Evolutionary conservation across 2,113 vertebrate genomes (phyloP).

Genomic region (Malaclemys terrapin): DNA sequence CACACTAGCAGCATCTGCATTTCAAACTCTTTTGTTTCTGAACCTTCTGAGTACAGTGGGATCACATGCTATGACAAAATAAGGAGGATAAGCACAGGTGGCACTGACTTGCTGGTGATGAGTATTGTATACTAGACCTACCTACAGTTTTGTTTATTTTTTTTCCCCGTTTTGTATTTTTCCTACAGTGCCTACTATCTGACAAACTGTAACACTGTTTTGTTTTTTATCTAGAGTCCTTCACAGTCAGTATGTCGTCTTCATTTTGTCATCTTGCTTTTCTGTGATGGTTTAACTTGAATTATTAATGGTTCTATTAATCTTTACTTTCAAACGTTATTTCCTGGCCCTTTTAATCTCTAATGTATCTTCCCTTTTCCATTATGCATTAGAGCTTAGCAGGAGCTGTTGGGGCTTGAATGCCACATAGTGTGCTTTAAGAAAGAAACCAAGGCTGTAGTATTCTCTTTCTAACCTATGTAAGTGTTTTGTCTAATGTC

Average conservation of each 20-base stretch:
- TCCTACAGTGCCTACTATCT: not conserved
- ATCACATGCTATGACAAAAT: not conserved
- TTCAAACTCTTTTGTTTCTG: not conserved
- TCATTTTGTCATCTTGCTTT: not conserved
- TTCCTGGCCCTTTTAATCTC: not conserved
- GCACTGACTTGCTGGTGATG: not conserved
- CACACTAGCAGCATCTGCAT: too few species aligned
- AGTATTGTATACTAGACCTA: not conserved
- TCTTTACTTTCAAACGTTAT: not conserved
- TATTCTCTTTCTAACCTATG: not conserved
- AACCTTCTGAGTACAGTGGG: constrained; percentile 33
- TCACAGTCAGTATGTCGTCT: not conserved
- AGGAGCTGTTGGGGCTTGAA: not conserved
- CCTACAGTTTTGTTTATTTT: not conserved
- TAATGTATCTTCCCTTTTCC: constrained; percentile 7
- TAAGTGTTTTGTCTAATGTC: not conserved
- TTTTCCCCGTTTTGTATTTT: not conserved
- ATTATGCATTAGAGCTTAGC: not conserved
- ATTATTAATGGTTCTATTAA: not conserved
- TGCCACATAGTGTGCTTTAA: not conserved
- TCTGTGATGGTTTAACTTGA: not conserved
- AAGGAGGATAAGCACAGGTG: not conserved
- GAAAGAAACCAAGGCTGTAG: not conserved
- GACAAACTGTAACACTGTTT: not conserved
- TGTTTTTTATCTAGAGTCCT: not conserved